These are phyloP conservation scores for Intellagama lesueurii DNA, from an alignment of 2,797 vertebrate species.

Conservation along the genomic window DNA sequence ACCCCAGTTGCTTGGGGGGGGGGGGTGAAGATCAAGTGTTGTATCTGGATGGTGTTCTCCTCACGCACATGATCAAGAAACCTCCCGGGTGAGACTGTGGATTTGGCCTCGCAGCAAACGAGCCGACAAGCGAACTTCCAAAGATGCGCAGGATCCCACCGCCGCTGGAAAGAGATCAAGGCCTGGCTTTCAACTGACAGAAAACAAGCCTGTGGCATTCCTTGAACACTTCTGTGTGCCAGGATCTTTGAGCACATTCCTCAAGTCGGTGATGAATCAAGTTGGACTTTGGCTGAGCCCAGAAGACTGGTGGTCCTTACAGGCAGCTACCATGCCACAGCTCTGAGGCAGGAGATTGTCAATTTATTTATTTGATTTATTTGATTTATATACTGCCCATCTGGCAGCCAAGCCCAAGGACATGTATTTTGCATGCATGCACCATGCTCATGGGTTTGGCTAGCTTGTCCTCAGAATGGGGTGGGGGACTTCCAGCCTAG, in stretches of 20 bases:
- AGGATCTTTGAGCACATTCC: background rate
- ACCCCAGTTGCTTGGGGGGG: background rate
- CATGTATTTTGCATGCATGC: no score
- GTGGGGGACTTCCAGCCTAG: no score
- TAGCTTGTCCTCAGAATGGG: no score
- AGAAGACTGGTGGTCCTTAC: no score
- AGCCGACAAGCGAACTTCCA: background rate
- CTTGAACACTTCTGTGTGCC: background rate
- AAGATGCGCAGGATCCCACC: background rate
- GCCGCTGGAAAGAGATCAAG: slow-evolving; percentile 28
- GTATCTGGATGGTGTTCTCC: background rate
- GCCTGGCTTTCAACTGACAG: slow-evolving; percentile 26
- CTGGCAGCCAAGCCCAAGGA: background rate
- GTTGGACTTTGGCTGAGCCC: background rate
- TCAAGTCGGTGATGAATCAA: background rate
- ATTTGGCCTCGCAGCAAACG: background rate
- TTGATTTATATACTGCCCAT: no score
- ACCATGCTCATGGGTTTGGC: no score
- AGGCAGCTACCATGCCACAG: background rate
- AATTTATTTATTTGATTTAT: no score
- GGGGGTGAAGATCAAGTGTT: background rate
- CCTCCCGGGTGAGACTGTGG: background rate
- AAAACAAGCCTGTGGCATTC: slow-evolving; percentile 4
- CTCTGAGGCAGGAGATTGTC: background rate
- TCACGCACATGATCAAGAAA: background rate